These are phyloP conservation scores for Leucophenga varia DNA, from an alignment of 1,140 invertebrate species.

Conservation along the genomic window DNA sequence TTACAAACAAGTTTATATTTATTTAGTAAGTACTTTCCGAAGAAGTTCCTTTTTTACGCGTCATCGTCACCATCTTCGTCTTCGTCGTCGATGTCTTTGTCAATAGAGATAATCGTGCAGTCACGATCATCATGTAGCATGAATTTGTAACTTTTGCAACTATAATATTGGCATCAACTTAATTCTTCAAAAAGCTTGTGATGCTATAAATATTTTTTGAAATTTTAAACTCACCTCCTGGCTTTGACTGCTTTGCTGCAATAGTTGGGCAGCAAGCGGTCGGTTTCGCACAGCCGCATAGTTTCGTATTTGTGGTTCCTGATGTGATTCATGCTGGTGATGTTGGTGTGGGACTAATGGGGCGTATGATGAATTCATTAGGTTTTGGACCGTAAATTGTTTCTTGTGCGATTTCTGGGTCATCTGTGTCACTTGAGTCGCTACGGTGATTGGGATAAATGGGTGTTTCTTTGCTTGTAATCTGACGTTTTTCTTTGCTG, in stretches of 20 bases:
- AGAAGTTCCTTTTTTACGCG: too few relatives aligned
- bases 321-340: constrained; percentile 43
- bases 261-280: constrained; percentile 43
- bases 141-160: too few relatives aligned
- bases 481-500: constrained; percentile 48
- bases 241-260: constrained; percentile 51
- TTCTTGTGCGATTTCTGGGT: constrained; percentile 49
- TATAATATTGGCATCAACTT: too few relatives aligned
- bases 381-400: constrained; percentile 49
- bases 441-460: constrained; percentile 47
- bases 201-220: too few relatives aligned
- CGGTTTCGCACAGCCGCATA: constrained; percentile 39
- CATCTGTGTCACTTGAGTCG: constrained; percentile 24
- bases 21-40: too few relatives aligned
- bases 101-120: too few relatives aligned
- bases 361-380: constrained; percentile 50
- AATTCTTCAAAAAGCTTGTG: too few relatives aligned
- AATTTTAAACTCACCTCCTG: constrained; percentile 48
- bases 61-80: too few relatives aligned
- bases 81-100: too few relatives aligned
- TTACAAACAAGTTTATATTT: too few relatives aligned
- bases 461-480: constrained; percentile 41
- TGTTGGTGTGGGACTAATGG: constrained; percentile 47
- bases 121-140: too few relatives aligned
- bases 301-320: constrained; percentile 47